Evolutionary conservation across 2,113 vertebrate species (phyloP).

Genomic region (Riparia riparia): DNA sequence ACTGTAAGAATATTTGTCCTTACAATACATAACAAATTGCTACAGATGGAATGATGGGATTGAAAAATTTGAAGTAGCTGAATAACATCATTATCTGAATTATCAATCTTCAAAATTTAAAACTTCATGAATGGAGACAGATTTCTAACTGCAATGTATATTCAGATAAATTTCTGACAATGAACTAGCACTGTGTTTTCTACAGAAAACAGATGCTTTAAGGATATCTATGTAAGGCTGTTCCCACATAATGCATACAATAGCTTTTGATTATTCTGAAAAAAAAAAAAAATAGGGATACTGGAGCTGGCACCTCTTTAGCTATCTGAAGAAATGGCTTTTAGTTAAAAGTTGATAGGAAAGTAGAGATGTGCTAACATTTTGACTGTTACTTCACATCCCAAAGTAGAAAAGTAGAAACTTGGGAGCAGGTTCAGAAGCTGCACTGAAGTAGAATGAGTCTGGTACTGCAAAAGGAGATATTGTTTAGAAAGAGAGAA

Average conservation of each 20-base stretch:
- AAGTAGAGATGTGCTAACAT: background rate
- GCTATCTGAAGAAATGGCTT: background rate
- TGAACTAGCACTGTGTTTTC: background rate
- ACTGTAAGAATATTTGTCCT: background rate
- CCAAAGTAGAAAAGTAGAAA: background rate
- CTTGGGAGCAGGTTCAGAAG: background rate
- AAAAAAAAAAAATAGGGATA: background rate
- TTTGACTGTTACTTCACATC: background rate
- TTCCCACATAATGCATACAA: background rate
- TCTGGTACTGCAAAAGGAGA: background rate
- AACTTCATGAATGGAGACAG: background rate
- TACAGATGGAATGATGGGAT: background rate
- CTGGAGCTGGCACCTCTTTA: background rate
- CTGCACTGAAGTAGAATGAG: background rate
- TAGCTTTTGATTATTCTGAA: background rate
- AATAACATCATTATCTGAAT: background rate
- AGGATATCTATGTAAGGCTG: background rate
- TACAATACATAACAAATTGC: background rate
- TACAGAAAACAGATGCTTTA: background rate
- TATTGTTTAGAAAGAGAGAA: background rate
- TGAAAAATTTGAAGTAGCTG: background rate
- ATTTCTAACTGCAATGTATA: background rate
- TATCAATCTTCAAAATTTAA: background rate
- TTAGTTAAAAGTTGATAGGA: background rate
- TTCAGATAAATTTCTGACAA: background rate